Evolutionary conservation across 2,797 vertebrate species (phyloP).

Genomic region (Gila robusta): DNA sequence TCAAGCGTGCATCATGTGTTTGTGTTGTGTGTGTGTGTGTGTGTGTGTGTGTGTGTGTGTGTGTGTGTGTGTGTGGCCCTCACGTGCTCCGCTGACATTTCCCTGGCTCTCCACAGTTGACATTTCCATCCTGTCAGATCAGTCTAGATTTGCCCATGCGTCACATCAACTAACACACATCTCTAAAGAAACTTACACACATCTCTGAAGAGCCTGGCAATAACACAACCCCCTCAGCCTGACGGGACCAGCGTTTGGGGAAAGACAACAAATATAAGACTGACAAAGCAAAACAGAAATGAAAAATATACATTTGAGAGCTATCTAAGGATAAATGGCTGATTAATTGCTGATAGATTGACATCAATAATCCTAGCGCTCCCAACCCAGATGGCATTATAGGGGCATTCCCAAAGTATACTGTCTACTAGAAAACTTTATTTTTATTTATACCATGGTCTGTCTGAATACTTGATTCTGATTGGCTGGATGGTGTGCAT

Average conservation of each 20-base stretch:
- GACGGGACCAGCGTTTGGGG: conserved; percentile 34
- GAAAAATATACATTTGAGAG: neutral
- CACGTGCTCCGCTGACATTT: conserved; percentile 78
- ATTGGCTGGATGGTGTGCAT: neutral
- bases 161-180: conserved; percentile 79
- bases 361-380: neutral
- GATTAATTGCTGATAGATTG: conserved; percentile 10
- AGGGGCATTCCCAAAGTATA: neutral
- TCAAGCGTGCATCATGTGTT: neutral
- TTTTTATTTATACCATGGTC: neutral
- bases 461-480: neutral
- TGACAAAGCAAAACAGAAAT: conserved; percentile 49
- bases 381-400: neutral
- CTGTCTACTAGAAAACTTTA: neutral
- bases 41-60: neutral
- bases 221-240: conserved; percentile 56
- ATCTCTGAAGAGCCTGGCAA: conserved; percentile 70
- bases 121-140: conserved; percentile 85
- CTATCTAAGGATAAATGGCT: neutral
- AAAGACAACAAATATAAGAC: conserved; percentile 55
- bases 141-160: conserved; percentile 80
- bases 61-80: neutral
- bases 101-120: conserved; percentile 73
- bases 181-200: conserved; percentile 74
- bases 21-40: neutral